Evolutionary conservation across 2,888 invertebrate genomes (phyloP).

Genomic region (Graphium colonna): DNA sequence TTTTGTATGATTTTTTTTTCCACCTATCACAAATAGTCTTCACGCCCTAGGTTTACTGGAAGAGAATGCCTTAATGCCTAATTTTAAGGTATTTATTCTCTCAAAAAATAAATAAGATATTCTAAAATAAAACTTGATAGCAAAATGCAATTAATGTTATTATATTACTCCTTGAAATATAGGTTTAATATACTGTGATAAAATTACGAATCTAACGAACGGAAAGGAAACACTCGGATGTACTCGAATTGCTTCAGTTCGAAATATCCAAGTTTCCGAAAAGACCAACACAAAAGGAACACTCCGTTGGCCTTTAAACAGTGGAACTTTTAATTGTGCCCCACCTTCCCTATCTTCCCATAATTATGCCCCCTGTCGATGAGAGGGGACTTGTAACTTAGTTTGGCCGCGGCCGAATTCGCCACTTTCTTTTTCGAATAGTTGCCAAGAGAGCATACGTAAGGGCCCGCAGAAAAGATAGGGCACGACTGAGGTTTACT

Average conservation of each 20-base stretch:
- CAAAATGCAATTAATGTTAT: too few relatives aligned
- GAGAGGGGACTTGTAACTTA: constrained; percentile 21
- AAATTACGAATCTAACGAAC: too few relatives aligned
- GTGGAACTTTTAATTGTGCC: constrained; percentile 25
- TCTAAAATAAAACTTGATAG: too few relatives aligned
- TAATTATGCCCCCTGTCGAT: constrained; percentile 23
- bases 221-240: too few relatives aligned
- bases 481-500: not conserved
- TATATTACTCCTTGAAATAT: too few relatives aligned
- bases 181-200: too few relatives aligned
- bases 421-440: constrained; percentile 26
- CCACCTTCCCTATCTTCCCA: constrained; percentile 18
- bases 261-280: constrained; percentile 17
- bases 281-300: constrained; percentile 20
- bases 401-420: constrained; percentile 18
- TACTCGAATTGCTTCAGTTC: constrained; percentile 10
- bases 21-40: too few relatives aligned
- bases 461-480: constrained; percentile 14
- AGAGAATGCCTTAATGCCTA: too few relatives aligned
- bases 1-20: too few relatives aligned
- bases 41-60: too few relatives aligned
- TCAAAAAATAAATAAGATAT: too few relatives aligned
- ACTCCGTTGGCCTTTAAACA: constrained; percentile 21
- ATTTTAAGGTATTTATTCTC: too few relatives aligned
- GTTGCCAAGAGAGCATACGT: constrained; percentile 23